Percentiles rank a stretch among this genome's conserved stretches.
Evolutionary conservation across 2,113 vertebrate species (phyloP).

Genomic region (Halcyon senegalensis): DNA sequence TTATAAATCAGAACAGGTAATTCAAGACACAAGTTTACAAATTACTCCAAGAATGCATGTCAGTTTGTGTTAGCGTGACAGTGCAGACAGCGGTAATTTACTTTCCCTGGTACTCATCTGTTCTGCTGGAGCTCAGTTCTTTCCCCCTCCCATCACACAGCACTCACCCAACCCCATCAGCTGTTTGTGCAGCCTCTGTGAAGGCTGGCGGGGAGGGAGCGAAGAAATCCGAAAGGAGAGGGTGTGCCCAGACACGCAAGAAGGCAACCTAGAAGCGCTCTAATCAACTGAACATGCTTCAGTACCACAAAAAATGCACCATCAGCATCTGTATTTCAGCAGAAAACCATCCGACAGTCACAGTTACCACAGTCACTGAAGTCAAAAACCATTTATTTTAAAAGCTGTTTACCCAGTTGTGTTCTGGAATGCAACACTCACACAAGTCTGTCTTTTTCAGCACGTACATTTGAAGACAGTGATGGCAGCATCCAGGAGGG

Average conservation of each 20-base stretch:
- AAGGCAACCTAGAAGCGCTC: not conserved
- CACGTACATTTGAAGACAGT: not conserved
- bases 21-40: not conserved
- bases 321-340: not conserved
- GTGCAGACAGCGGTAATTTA: not conserved
- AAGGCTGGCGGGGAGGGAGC: not conserved
- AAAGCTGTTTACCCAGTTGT: not conserved
- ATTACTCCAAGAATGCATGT: not conserved
- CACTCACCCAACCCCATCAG: not conserved
- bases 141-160: not conserved
- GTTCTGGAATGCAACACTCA: not conserved
- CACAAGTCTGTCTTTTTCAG: not conserved
- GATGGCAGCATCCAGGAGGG: not conserved
- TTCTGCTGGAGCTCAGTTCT: not conserved
- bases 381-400: not conserved
- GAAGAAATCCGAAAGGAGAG: not conserved
- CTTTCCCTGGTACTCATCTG: not conserved
- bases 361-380: not conserved
- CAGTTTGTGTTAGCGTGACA: not conserved
- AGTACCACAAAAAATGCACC: not conserved
- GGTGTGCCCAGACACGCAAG: not conserved
- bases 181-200: not conserved
- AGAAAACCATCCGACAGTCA: accelerated
- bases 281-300: not conserved
- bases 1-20: not conserved